phyloP scores from a whole-genome alignment of 2,797 vertebrate species.

The Corythornis leucogaster region DNA sequence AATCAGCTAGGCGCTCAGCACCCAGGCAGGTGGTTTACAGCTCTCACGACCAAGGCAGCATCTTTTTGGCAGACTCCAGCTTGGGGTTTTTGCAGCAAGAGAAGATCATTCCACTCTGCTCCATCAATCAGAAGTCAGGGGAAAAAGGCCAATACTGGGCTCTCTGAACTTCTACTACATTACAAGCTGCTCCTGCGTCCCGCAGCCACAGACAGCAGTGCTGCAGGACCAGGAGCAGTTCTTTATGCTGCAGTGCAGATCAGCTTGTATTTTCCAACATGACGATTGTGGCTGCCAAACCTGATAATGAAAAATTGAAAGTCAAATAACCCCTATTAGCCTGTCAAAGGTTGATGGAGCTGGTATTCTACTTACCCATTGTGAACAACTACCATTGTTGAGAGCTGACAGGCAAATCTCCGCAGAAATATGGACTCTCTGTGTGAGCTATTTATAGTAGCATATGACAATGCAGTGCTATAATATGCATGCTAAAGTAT shows the following conservation, averaged over 20 bases:
- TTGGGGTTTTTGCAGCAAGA: neutral
- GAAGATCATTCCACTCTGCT: neutral
- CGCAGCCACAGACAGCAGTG: neutral
- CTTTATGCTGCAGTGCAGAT: neutral
- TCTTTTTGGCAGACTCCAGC: neutral
- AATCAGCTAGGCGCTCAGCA: neutral
- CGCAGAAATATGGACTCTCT: slow-evolving; percentile 65
- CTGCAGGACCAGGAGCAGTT: rapidly evolving
- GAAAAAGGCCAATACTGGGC: neutral
- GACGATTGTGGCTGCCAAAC: slow-evolving; percentile 47
- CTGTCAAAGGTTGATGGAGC: slow-evolving; percentile 73
- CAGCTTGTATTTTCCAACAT: slow-evolving; percentile 51
- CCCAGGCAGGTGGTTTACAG: neutral
- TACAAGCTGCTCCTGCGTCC: neutral
- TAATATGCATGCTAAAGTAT: slow-evolving; percentile 54
- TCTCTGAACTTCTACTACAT: neutral
- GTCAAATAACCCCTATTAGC: slow-evolving; percentile 74
- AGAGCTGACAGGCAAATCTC: slow-evolving; percentile 64
- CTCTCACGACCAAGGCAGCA: neutral
- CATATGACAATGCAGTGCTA: slow-evolving; percentile 56
- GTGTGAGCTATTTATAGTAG: slow-evolving; percentile 60
- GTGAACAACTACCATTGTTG: slow-evolving; percentile 56
- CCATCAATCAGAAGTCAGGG: neutral
- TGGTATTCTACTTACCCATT: slow-evolving; percentile 57
- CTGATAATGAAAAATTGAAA: slow-evolving; percentile 73